These are phyloP conservation scores for Cheilosia variabilis DNA, from an alignment of 2,888 invertebrate species.

Conservation along the genomic window DNA sequence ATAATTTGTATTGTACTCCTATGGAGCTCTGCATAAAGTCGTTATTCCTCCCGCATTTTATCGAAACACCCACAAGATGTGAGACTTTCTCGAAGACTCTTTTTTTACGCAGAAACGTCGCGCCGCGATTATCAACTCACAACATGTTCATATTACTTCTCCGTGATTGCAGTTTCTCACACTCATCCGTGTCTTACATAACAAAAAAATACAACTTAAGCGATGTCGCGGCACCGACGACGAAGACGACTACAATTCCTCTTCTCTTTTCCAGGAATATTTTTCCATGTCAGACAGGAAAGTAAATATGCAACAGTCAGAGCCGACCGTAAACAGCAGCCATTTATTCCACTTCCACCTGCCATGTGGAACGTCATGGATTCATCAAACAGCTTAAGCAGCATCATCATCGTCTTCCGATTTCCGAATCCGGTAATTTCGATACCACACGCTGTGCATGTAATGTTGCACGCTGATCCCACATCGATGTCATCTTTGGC, in stretches of 20 bases:
- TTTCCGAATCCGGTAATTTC: constrained; percentile 51
- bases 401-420: constrained; percentile 39
- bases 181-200: constrained; percentile 64
- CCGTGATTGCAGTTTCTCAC: constrained; percentile 43
- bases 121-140: not conserved
- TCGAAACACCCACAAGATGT: constrained; percentile 16
- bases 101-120: not conserved
- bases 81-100: constrained; percentile 39
- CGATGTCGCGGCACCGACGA: constrained; percentile 28
- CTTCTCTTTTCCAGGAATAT: constrained; percentile 1
- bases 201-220: constrained; percentile 25
- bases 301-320: constrained; percentile 36
- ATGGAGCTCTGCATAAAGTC: not conserved
- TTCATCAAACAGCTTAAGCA: constrained; percentile 13
- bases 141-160: constrained; percentile 18
- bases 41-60: not conserved
- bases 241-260: constrained; percentile 17
- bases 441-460: not conserved
- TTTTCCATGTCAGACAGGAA: constrained; percentile 16
- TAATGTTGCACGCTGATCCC: constrained; percentile 15
- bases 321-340: not conserved
- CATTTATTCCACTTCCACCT: constrained; percentile 34
- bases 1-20: too few species aligned
- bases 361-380: constrained; percentile 37
- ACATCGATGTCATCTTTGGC: constrained; percentile 15